Evolutionary conservation across 2,888 invertebrate genomes (phyloP), one percentile per base, ranked within the genome.

Genomic region (Archips crataeganus): DNA sequence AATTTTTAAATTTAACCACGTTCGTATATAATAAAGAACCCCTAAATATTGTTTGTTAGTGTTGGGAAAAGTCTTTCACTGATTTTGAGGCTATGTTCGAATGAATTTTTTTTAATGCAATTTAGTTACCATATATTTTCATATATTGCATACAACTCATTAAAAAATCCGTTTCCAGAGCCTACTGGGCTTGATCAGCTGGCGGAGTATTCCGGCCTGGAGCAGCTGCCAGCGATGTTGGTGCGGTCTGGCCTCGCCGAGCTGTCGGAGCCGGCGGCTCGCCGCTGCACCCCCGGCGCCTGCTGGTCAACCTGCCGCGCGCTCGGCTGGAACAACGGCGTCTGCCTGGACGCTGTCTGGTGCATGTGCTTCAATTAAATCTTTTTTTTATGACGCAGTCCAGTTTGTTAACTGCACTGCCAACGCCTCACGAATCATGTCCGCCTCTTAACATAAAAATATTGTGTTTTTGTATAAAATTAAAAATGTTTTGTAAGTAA

Each of bases 271-370:
- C 59, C 59, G 11, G 49, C 60, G 15, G 13, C 64, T 32, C 74
- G 74, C 34, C 60, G 42, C 64, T 74, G 74, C 69, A 74, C 74
- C 65, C 64, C 64, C 69, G 54, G 45, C 74, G 49, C 47, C 1
- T 74, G 74, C 64, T 60, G 45, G 4, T 36, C 34, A 34, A 15
- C 63, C 11, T 74, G 74, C 69, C 74, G 65, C 34, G 15, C 64
- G 9, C 69, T 64, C 34, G 74, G 74, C 69, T 74, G 74, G 74
- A 10, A 11, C 23, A 23, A 3, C 65, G 74, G 74, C 45, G 49
- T 69, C 64, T 74, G 74, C 34, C 64, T 74, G 1, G 74, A 74
- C 60, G 69, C 74, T 23, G 69, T 51, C 13, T 70, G 74, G 74
- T 74, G 74, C 39, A 59, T 70, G 45, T 74, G 74, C 60, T 54